Base-by-base conservation (phyloP, 2,888 invertebrate species). In the Petrolisthes cinctipes region DNA sequence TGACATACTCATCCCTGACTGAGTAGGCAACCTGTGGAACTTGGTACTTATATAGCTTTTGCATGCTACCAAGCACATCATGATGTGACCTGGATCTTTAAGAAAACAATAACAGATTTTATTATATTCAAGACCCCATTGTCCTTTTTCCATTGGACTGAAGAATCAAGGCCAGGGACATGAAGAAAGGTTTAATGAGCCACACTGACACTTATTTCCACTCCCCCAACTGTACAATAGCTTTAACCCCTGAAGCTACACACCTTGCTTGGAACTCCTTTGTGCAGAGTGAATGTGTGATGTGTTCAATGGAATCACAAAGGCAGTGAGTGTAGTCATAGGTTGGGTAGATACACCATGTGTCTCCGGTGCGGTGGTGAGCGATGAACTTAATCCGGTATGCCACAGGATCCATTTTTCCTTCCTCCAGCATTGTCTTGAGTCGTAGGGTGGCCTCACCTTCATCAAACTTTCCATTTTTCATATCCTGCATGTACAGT, bases 321-420 rank as follows among this genome's bases (percentile, higher is more conserved):
- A 99, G 94, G 92, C 99, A 99, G 92, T 99, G 99, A 0, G 99
- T 99, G 93, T 97, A 99, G 93, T 99, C 99, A 92, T 99, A 99
- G 0, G 99, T 99, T 0, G 99, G 99, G 93, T 99, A 99, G 92
- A 99, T 97, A 92, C 99, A 99, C 99, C 99, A 99, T 92, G 96
- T 95, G 92, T 95, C 95, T 53, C 97, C 97, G 37, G 98, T 97
- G 89, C 98, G 95, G 92, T 98, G 99, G 93, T 99, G 99, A 0
- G 97, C 95, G 20, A 96, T 95, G 92, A 97, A 99, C 93, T 98
- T 97, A 86, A 99, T 98, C 90, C 99, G 90, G 93, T 99, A 99
- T 0, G 99, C 99, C 5, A 99, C 99, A 9, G 99, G 99, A 93
- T 99, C 99, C 92, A 97, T 95, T 94, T 98, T 99, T n/a, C 99